Base-by-base conservation (phyloP, 2,888 invertebrate species). In the Cloeon dipterum region DNA sequence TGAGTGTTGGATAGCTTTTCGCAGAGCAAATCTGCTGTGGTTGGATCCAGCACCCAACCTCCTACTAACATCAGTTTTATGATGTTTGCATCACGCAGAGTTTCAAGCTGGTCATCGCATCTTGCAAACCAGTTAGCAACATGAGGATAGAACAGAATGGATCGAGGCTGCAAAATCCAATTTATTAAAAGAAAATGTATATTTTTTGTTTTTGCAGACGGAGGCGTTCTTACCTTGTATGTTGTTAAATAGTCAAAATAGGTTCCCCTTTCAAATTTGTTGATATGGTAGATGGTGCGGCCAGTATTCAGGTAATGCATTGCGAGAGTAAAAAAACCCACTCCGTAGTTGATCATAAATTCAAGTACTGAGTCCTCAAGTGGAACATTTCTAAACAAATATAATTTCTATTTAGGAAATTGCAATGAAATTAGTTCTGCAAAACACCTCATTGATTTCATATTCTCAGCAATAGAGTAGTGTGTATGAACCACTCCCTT, bases 401-500 rank as follows among this genome's bases (percentile, higher is more conserved):
- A n/a, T n/a, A n/a, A n/a, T n/a, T n/a, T n/a, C n/a, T n/a, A n/a
- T n/a, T n/a, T n/a, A n/a, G n/a, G n/a, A n/a, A n/a, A n/a, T n/a
- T n/a, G n/a, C n/a, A n/a, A n/a, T n/a, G n/a, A n/a, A n/a, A n/a
- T n/a, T n/a, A n/a, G n/a, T n/a, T n/a, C n/a, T n/a, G n/a, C n/a
- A n/a, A n/a, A n/a, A n/a, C n/a, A n/a, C n/a, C n/a, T n/a, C n/a
- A n/a, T n/a, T n/a, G n/a, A n/a, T n/a, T n/a, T n/a, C n/a, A n/a
- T 26, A 4, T 4, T 13, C 5, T 26, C 7, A 14, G 26, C 26
- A 14, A 13, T 26, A 3, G 26, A 26, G 16, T 5, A 18, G 17
- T 38, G 36, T 3, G 36, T 38, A 7, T 39, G 37, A 16, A 37
- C 18, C 11, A 38, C 36, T 25, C 37, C 37, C 17, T 39, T 39